A percentile compares a stretch with the other conserved stretches of the same genome.
phyloP scores from a whole-genome alignment of 2,113 vertebrate species.

The Myiagra hebetior region DNA sequence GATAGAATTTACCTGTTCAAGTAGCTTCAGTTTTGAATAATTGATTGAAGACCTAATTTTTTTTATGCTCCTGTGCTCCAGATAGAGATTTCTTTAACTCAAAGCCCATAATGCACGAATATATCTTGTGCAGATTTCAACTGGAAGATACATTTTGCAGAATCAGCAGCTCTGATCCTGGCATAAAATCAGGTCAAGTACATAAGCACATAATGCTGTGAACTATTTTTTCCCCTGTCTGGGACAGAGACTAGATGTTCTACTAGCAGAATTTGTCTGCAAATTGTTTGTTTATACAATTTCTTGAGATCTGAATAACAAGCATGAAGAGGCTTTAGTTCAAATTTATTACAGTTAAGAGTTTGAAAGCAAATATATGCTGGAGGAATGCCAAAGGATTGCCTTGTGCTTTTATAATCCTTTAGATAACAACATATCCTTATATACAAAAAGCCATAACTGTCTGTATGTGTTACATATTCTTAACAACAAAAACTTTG shows the following conservation, averaged over 20 bases:
- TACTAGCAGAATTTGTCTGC: not conserved
- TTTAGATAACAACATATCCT: not conserved
- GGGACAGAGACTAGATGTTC: not conserved
- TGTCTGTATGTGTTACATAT: not conserved
- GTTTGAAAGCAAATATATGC: not conserved
- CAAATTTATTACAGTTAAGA: not conserved
- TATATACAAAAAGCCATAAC: not conserved
- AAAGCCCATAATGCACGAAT: not conserved
- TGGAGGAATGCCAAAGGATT: not conserved
- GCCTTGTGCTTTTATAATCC: not conserved
- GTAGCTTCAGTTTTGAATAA: not conserved
- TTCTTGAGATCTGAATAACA: not conserved
- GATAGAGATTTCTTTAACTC: not conserved
- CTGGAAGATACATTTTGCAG: not conserved
- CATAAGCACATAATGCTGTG: not conserved
- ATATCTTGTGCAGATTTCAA: not conserved
- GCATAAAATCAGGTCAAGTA: not conserved
- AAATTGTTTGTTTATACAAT: not conserved
- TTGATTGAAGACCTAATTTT: not conserved
- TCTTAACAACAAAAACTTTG: not conserved
- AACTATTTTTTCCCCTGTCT: not conserved
- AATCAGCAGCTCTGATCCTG: not conserved
- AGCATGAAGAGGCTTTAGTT: not conserved
- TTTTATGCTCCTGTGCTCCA: not conserved
- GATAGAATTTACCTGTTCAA: not conserved